Percentiles rank a stretch among this genome's conserved stretches.
phyloP scores from a whole-genome alignment of 2,113 vertebrate species.

The Ailurus styani region DNA sequence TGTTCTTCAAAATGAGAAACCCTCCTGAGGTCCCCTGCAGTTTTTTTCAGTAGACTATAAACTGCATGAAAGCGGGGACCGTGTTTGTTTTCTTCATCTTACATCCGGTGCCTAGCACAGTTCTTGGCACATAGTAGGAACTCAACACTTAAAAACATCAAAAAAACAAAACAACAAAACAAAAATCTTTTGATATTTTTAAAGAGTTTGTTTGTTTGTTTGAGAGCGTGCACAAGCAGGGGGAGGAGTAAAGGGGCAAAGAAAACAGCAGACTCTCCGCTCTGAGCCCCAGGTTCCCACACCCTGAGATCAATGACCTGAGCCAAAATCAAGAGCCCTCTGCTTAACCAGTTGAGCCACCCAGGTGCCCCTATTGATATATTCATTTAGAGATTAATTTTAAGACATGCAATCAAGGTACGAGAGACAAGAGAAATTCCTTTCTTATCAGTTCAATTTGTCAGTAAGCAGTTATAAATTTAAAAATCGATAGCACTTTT shows the following conservation, averaged over 20 bases:
- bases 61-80: not conserved
- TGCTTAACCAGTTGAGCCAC: not conserved
- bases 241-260: not conserved
- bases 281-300: not conserved
- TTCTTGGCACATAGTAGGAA: not conserved
- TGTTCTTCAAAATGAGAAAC: not conserved
- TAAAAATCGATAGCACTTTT: not conserved
- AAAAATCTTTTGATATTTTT: not conserved
- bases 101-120: not conserved
- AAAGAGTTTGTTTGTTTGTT: not conserved
- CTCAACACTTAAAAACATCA: not conserved
- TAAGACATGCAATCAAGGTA: not conserved
- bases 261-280: not conserved
- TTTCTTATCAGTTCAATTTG: not conserved
- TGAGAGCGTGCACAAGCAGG: not conserved
- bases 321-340: not conserved
- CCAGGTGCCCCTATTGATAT: not conserved
- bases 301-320: not conserved
- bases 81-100: not conserved
- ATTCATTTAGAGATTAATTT: not conserved
- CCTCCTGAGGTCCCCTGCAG: not conserved
- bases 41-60: not conserved
- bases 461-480: not conserved
- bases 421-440: not conserved
- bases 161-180: not conserved